A percentile compares a stretch with the other conserved stretches of the same genome.
Evolutionary conservation across 2,888 invertebrate species (phyloP).

Genomic region (Merodon equestris): DNA sequence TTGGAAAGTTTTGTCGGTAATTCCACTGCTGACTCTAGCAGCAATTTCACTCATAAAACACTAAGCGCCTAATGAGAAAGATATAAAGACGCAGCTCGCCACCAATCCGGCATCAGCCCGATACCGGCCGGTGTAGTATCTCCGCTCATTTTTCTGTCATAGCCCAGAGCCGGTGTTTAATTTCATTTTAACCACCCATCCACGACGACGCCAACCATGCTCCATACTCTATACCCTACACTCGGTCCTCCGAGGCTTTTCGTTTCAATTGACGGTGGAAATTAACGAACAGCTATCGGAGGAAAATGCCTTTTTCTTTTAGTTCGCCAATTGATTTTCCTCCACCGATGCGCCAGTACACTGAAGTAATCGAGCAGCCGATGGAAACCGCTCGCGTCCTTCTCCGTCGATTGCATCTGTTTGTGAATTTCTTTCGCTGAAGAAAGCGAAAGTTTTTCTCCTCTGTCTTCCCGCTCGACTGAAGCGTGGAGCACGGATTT

Average conservation of each 20-base stretch:
- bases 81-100: background rate
- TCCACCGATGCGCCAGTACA: too few species aligned
- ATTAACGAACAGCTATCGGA: too few species aligned
- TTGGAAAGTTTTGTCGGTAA: slow-evolving; percentile 10
- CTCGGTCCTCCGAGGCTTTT: too few species aligned
- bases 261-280: too few species aligned
- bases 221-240: too few species aligned
- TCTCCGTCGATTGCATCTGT: too few species aligned
- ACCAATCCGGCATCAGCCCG: background rate
- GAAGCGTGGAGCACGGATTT: too few species aligned
- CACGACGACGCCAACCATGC: background rate
- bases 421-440: background rate
- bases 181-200: slow-evolving; percentile 2
- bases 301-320: background rate
- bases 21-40: background rate
- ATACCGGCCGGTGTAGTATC: too few species aligned
- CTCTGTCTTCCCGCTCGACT: background rate
- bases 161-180: background rate
- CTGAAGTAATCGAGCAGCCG: too few species aligned
- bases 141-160: background rate
- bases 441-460: slow-evolving; percentile 15
- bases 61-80: background rate
- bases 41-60: background rate
- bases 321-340: background rate
- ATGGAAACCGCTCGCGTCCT: too few species aligned